A percentile compares a stretch with the other conserved stretches of the same genome.
Conservation (phyloP, 1,140 invertebrate species). For the Anastatus disparis region DNA sequence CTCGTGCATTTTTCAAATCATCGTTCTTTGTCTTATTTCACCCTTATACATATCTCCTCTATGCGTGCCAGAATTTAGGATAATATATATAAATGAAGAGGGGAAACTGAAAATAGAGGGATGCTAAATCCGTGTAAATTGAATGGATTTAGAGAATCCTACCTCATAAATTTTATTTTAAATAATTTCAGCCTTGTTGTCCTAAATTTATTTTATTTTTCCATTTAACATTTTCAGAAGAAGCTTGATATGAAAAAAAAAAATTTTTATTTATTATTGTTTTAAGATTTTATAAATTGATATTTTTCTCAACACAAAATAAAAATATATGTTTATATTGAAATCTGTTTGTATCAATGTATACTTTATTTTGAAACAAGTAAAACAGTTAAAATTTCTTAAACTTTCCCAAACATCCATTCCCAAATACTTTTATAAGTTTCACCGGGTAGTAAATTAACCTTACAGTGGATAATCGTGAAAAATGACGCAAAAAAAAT, state of each 20-base stretch:
- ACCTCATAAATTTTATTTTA: conserved; percentile 11
- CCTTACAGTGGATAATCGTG: not conserved
- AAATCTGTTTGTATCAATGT: no score
- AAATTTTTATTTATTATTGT: not conserved
- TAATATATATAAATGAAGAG: not conserved
- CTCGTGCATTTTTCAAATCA: not conserved
- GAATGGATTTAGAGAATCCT: conserved; percentile 15
- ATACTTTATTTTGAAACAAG: no score
- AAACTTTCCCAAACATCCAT: no score
- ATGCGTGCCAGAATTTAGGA: not conserved
- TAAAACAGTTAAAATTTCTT: no score
- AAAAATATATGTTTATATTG: no score
- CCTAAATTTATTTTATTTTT: not conserved
- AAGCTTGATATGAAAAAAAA: not conserved
- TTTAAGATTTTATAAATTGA: no score
- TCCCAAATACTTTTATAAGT: no score
- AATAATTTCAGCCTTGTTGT: not conserved
- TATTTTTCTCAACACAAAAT: not conserved
- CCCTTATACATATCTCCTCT: no score
- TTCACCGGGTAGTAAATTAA: no score
- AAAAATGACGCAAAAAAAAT: not conserved
- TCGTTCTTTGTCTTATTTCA: not conserved
- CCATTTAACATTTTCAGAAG: not conserved
- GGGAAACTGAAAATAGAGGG: conserved; percentile 8
- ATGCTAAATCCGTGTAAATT: conserved; percentile 22